Base-by-base conservation (phyloP, 2,113 vertebrate species). In the Porphyrio hochstetteri region DNA sequence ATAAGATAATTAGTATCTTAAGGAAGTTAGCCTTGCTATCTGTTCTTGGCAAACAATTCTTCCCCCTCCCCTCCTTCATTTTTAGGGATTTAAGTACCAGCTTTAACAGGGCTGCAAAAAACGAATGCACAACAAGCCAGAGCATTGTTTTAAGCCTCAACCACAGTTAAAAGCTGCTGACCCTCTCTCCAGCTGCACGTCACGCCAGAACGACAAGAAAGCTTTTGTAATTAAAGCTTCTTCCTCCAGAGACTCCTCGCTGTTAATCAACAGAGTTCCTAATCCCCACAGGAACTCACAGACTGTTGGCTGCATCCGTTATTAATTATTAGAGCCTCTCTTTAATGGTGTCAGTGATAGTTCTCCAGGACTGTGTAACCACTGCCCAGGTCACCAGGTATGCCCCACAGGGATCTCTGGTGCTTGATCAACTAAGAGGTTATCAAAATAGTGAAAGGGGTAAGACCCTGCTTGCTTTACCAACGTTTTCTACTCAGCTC, bases 261-360 rank as follows among this genome's bases (percentile, higher is more conserved):
- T 95, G 97, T 96, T 97, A 97, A 97, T 95, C 96, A 97, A 85
- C 86, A 23, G 59, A 95, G 93, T 53, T 90, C 75, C 91, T 56
- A 79, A 95, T 93, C 70, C 96, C 93, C 75, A 20, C 19, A 82
- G 96, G 95, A 95, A 36, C 90, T 71, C 89, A 38, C 13, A 86
- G 76, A 17, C 91, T 53, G 86, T 19, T 92, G 82, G 90, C 50
- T 64, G 60, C 88, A 95, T 96, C 96, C 83, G 93, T 92, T 84
- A 95, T 92, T 97, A 92, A 97, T 90, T 60, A 46, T 59, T 16
- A 86, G 80, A 90, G 40, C 90, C 78, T 31, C 31, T 44, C 86
- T 56, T 55, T 28, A 65, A 67, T 29, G 61, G 88, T 27, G 31
- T 29, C 76, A 5, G n/a, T 7, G 55, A 7, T 10, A 79, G 86